These are phyloP conservation scores for Equus quagga DNA, from an alignment of 2,113 vertebrate species.

Conservation along the genomic window DNA sequence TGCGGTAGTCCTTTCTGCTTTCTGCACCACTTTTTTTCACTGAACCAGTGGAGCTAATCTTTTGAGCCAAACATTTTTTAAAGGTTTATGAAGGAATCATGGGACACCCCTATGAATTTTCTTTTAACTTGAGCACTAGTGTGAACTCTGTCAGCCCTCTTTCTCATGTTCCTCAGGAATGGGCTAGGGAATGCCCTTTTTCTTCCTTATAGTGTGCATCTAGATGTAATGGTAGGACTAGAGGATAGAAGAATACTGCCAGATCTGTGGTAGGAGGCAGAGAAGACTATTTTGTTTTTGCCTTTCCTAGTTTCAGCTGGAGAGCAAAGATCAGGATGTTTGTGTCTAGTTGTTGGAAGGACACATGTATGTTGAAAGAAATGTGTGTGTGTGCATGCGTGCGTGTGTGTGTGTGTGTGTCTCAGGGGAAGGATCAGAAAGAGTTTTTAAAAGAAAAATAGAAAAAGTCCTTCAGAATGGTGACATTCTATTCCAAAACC, in stretches of 20 bases:
- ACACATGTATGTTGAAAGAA: neutral
- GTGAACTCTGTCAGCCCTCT: neutral
- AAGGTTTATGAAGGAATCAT: constrained; percentile 4
- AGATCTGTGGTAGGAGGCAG: neutral
- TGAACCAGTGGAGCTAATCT: neutral
- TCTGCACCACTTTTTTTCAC: neutral
- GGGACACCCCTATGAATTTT: neutral
- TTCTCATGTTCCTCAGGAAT: neutral
- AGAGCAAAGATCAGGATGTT: neutral
- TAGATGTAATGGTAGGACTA: neutral
- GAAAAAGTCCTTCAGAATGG: neutral
- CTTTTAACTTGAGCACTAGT: neutral
- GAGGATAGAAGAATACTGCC: neutral
- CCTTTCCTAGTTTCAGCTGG: neutral
- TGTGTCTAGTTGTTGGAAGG: neutral
- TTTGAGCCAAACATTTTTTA: neutral
- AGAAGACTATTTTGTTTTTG: neutral
- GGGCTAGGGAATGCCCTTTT: neutral
- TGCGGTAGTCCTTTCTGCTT: neutral
- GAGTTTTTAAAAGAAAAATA: neutral
- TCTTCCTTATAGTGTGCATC: too few species aligned
- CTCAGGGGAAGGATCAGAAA: neutral
- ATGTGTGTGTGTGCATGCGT: neutral
- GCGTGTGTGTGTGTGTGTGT: neutral
- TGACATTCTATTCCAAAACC: neutral